Base-by-base conservation (phyloP, 1,140 invertebrate genomes). In the Drosophila pruinosa region DNA sequence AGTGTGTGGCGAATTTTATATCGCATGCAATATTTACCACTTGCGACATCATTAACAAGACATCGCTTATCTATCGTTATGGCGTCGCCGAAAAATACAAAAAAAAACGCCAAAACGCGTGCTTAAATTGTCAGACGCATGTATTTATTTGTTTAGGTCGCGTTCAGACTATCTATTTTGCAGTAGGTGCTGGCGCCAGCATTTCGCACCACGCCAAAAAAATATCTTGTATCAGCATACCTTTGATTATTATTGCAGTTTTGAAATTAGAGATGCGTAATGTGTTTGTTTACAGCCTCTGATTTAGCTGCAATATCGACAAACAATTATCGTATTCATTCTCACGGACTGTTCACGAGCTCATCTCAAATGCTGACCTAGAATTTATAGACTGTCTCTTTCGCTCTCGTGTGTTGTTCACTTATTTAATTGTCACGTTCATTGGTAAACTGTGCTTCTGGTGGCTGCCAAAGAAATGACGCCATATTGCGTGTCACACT, bases 341-440 rank as follows among this genome's bases (percentile, higher is more conserved):
- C 31, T 53, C 50, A 34, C 50, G 50, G 4, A 39, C 4, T 36
- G 47, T 12, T 57, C 64, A 75, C 73, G 76, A 56, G 47, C 71
- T 75, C 76, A 78, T 74, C 75, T 73, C 62, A 26, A 69, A 53
- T 54, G 39, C 64, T 81, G 78, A 82, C 78, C 78, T 70, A 82
- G 73, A 81, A 82, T 65, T 41, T 41, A 21, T 43, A 15, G 38
- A 8, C 21, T 26, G 47, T 45, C 38, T 61, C 45, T 62, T 67
- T 68, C 63, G 38, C 56, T 17, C 67, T 67, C 39, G 26, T 53
- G 53, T 71, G 47, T 72, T 45, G 75, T 56, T 73, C 31, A 65
- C 65, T 81, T 82, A 74, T 61, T 78, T 81, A 81, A 81, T 82
- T 81, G 78, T 73, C 43, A 70, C 73, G 71, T 82, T 57, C 54